Conservation (phyloP, 2,888 invertebrate genomes). For the Drosophila sordidapex region DNA sequence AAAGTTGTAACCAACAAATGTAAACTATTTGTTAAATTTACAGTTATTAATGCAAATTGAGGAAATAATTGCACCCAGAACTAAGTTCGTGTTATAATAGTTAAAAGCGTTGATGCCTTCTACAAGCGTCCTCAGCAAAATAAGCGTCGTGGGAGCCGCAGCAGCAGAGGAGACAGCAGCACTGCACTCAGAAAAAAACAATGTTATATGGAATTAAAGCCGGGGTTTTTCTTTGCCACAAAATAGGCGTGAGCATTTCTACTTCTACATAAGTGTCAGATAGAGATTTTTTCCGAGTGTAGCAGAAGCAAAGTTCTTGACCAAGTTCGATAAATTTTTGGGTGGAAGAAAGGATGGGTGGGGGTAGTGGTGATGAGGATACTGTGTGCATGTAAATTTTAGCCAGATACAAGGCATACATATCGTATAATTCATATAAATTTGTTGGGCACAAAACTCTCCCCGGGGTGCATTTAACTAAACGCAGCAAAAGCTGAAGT, state of each 20-base stretch:
- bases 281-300: neutral
- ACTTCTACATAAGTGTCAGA: neutral
- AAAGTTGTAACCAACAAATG: neutral
- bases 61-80: neutral
- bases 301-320: neutral
- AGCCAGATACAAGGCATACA: constrained; percentile 35
- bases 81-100: neutral
- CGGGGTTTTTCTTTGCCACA: neutral
- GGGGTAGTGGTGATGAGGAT: neutral
- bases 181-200: neutral
- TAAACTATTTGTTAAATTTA: neutral
- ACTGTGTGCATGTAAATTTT: constrained; percentile 24
- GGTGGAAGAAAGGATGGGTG: neutral
- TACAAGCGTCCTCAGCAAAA: neutral
- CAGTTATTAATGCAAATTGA: neutral
- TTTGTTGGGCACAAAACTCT: constrained; percentile 69
- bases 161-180: neutral
- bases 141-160: neutral
- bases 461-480: constrained; percentile 76
- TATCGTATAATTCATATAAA: constrained; percentile 68
- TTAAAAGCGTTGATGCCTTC: neutral
- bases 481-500: constrained; percentile 44
- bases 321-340: constrained; percentile 19
- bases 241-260: no score
- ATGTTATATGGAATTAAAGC: neutral